Evolutionary conservation across 2,888 invertebrate genomes (phyloP).

Genomic region (Serrognathus titanus): DNA sequence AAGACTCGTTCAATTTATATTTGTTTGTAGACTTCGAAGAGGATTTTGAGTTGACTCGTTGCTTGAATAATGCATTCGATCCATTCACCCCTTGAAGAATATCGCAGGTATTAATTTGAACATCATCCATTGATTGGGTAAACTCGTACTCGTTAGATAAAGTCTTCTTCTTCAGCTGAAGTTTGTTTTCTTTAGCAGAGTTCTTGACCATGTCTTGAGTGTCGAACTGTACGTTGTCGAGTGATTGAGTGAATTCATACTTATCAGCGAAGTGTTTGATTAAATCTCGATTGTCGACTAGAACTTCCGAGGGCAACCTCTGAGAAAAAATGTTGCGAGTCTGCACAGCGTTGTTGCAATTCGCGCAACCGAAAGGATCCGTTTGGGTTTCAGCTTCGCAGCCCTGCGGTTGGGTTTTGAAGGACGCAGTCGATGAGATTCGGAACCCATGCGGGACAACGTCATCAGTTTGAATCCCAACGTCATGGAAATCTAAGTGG

Average conservation of each 20-base stretch:
- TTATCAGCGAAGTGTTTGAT: background rate
- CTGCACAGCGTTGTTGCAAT: slow-evolving; percentile 12
- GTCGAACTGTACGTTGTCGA: slow-evolving; percentile 26
- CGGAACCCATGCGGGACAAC: slow-evolving; percentile 19
- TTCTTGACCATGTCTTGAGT: slow-evolving; percentile 21
- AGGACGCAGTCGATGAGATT: slow-evolving; percentile 26
- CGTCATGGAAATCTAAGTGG: background rate
- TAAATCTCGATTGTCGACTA: background rate
- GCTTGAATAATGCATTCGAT: background rate
- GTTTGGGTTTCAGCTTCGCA: slow-evolving; percentile 23
- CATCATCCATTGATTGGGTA: too few relatives aligned
- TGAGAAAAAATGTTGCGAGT: background rate
- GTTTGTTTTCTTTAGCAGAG: background rate
- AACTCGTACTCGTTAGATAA: too few relatives aligned
- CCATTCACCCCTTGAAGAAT: background rate
- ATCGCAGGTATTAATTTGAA: too few relatives aligned
- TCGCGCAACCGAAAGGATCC: slow-evolving; percentile 16
- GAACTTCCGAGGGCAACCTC: background rate
- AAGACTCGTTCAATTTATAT: too few relatives aligned
- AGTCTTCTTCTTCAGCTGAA: background rate
- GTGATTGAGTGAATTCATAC: slow-evolving; percentile 16
- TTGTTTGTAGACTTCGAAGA: too few relatives aligned
- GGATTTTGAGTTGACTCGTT: too few relatives aligned
- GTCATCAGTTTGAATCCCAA: slow-evolving; percentile 23
- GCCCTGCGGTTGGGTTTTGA: slow-evolving; percentile 15